Evolutionary conservation across 2,113 vertebrate genomes (phyloP), one percentile per base, ranked within the genome.

Genomic region (Alces alces): DNA sequence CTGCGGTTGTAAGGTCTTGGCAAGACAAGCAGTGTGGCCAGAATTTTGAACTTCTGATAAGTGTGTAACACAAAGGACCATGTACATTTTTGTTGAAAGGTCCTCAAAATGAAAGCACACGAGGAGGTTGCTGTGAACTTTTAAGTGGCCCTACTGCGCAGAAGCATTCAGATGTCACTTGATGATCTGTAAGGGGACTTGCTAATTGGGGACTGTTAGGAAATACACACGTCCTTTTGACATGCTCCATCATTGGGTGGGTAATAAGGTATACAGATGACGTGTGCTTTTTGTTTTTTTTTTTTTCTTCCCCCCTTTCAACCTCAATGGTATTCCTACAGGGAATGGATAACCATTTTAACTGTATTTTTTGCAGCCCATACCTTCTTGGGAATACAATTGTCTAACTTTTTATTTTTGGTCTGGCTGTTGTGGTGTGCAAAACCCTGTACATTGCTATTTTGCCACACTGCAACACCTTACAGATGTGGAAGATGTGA

Each of bases 401-500:
- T 95, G 99, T 99, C 99, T 99, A 99, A 99, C 99, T 98, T 99
- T 98, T 98, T 99, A 99, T 99, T 99, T 99, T 99, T 99, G 99
- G 99, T 99, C 99, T 99, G 99, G 99, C 99, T 99, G 99, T 99
- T 99, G 99, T 99, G 99, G 99, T 99, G 99, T 99, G 99, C 99
- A 99, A 99, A 99, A 99, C 99, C 99, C 98, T 98, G 99, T 99
- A 99, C 99, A 98, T 99, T 99, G 99, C 98, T 99, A 99, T 98
- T 99, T 99, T 99, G 99, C 99, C 99, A 99, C 99, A 99, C 99
- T 99, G 99, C 99, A 99, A 99, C 99, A 99, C 99, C 99, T 99
- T 99, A 99, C 99, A 99, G 99, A 99, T 99, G 99, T 99, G 99
- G 99, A 99, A 99, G 99, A 99, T 99, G 99, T 99, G 99, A 99